Base-by-base conservation (phyloP, 2,888 invertebrate genomes). In the Athrips mouffetella region DNA sequence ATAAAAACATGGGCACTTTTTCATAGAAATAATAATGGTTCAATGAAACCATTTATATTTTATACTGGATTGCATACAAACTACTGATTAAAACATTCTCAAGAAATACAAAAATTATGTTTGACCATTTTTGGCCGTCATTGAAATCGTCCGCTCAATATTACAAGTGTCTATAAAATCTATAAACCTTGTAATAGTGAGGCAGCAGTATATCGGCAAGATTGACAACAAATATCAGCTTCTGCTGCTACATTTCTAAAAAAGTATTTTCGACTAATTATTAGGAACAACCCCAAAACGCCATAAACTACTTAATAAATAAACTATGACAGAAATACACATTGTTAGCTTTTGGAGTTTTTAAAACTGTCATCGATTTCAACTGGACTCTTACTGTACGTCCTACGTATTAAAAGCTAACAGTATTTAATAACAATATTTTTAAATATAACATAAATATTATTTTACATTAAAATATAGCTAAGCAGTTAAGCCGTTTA, bases 401-500 rank as follows among this genome's bases (percentile, higher is more conserved):
- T 80, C 75, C 78, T 68, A 81, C 80, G 78, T 74, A 78, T 78
- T 74, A 74, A 65, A 72, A 73, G 70, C 70, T 75, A 68, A 73
- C 51, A 64, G 54, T 70, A n/a, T n/a, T n/a, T n/a, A 67, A 71
- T 76, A 80, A 85, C 80, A 81, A 80, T 83, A 76, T 76, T 76
- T 72, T 82, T 82, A 82, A 86, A 85, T 81, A 84, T 76, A 69
- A 79, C 73, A 86, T 87, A 88, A 88, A 86, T 87, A 87, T 84
- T 87, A 85, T 76, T 81, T 86, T 87, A 88, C 88, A 87, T 80
- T 84, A 83, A 70, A 76, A 78, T 75, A 77, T 76, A 74, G 73
- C 70, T 82, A 85, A 83, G 86, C 84, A 77, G 70, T 78, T 79
- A 85, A 79, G 82, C 79, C 67, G 66, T 81, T 73, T 78, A 81